Percentiles rank a stretch among this genome's conserved stretches.
Conservation (phyloP, 1,140 invertebrate genomes). For the Hermatobates lingyangjiaoensis region DNA sequence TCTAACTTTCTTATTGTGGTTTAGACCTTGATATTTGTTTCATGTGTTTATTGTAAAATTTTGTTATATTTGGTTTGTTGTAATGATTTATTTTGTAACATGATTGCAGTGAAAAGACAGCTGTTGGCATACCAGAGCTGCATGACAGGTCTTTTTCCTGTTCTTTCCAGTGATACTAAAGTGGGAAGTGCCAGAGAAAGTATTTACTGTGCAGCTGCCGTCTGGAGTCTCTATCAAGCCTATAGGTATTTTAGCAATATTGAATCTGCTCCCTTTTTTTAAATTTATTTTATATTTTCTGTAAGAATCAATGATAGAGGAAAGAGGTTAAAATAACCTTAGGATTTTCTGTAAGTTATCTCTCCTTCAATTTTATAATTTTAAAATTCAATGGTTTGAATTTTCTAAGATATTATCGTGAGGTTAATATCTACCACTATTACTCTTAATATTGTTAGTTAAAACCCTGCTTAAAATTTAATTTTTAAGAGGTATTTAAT, state of each 20-base stretch:
- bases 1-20: too few species aligned
- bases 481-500: too few species aligned
- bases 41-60: not conserved
- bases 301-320: too few species aligned
- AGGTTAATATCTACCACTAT: too few species aligned
- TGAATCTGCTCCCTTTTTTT: not conserved
- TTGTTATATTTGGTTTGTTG: not conserved
- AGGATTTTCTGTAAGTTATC: too few species aligned
- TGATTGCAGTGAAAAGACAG: constrained; percentile 74
- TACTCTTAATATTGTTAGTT: too few species aligned
- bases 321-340: too few species aligned
- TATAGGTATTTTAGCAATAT: constrained; percentile 47
- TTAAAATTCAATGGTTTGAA: too few species aligned
- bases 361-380: too few species aligned
- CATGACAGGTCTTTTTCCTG: constrained; percentile 86
- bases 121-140: constrained; percentile 81
- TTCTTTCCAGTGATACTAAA: constrained; percentile 54
- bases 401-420: too few species aligned
- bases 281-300: not conserved
- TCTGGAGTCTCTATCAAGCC: constrained; percentile 91
- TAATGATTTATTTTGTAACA: not conserved
- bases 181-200: constrained; percentile 83
- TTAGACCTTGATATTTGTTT: too few species aligned
- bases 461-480: too few species aligned
- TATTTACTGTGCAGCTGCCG: constrained; percentile 85